Percentiles rank a stretch among this genome's conserved stretches.
These are phyloP conservation scores for Cerastoderma edule DNA, from an alignment of 2,888 invertebrate species.

Conservation along the genomic window DNA sequence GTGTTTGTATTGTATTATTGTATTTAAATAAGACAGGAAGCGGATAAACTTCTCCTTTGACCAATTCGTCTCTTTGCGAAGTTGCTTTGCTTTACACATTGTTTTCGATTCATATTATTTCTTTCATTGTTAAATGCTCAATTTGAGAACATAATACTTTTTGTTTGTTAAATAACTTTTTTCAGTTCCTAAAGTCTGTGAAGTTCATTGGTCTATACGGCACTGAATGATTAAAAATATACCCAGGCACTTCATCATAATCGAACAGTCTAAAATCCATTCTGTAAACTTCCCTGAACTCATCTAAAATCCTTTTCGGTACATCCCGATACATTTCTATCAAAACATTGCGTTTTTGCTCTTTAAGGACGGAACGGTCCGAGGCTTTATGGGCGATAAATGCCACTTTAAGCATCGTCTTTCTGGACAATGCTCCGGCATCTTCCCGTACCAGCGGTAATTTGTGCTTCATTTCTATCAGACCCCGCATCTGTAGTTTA, in stretches of 20 bases:
- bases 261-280: slow-evolving; percentile 49
- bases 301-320: slow-evolving; percentile 27
- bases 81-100: no score
- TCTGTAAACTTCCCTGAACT: slow-evolving; percentile 25
- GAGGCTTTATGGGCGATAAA: slow-evolving; percentile 34
- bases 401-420: slow-evolving; percentile 31
- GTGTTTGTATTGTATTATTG: no score
- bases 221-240: slow-evolving; percentile 30
- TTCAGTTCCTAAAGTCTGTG: slow-evolving; percentile 28
- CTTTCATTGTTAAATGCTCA: no score
- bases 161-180: no score
- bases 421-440: not conserved
- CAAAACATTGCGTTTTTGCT: slow-evolving; percentile 32
- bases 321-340: slow-evolving; percentile 39
- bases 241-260: slow-evolving; percentile 39
- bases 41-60: no score
- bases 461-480: slow-evolving; percentile 42
- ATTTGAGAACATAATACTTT: no score
- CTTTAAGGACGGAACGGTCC: slow-evolving; percentile 21
- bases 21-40: no score
- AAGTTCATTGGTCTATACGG: slow-evolving; percentile 5
- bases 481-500: slow-evolving; percentile 48
- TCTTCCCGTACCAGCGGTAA: slow-evolving; percentile 24
- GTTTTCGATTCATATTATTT: no score
- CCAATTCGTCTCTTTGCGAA: no score